Evolutionary conservation across 1,140 invertebrate species (phyloP), one percentile per base, ranked within the genome.

Genomic region (Procambarus clarkii): DNA sequence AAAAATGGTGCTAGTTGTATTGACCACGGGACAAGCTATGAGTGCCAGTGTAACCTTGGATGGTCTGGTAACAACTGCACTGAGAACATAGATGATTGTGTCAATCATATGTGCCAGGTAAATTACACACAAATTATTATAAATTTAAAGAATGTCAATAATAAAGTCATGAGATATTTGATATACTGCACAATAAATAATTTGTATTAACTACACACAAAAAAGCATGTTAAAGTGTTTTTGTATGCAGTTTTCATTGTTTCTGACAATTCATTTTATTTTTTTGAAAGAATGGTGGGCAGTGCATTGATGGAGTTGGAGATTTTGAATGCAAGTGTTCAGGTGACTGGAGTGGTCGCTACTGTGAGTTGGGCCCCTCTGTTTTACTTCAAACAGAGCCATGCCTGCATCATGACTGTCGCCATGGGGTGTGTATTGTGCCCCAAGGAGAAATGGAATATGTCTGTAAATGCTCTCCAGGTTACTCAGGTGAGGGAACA

Each of bases 381-480:
- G 92, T 93, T 18, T 80, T 98, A 93, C 97, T 97, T 34, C 97
- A 98, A 94, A 98, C 98, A n/a, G 98, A 98, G 93, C 98, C 98
- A 11, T 99, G 98, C 95, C 97, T 98, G 93, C 97, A 98, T 94
- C 98, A 99, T 94, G 98, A 99, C 95, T 99, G 99, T 95, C 97
- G 98, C 94, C 98, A 99, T 95, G 98, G 98, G 83, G 97, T 98
- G 44, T 99, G 98, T 95, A 98, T 98, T 94, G 97, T 98, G 95
- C 97, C 97, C 69, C 95, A 96, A 94, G 94, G 96, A 92, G 95
- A 96, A 93, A 96, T 96, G 93, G 98, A 98, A 94, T 99, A 99
- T 95, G 95, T 98, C 88, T 99, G 99, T 96, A 98, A 98, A 95
- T 99, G 99, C 95, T 97, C 97, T 94, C 97, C 98, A 78, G 98